These are phyloP conservation scores for Antidorcas marsupialis DNA, from an alignment of 2,113 vertebrate genomes.

Conservation along the genomic window DNA sequence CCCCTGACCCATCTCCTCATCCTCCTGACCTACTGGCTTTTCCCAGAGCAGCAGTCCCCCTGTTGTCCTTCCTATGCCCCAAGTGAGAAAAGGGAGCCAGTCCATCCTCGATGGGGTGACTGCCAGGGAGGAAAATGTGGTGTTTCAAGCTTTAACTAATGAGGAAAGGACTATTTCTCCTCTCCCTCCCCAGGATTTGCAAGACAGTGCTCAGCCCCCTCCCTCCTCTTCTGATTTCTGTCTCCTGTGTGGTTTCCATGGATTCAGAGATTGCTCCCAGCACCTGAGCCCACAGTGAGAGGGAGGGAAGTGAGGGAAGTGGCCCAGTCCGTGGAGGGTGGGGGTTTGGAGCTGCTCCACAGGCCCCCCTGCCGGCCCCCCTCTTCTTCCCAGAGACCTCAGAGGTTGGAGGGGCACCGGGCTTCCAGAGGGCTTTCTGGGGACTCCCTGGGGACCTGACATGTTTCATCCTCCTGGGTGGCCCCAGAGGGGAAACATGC, in stretches of 20 bases:
- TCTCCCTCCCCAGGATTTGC: background rate
- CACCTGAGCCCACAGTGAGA: background rate
- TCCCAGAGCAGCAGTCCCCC: background rate
- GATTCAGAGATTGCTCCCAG: conserved; percentile 50
- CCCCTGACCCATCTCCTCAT: background rate
- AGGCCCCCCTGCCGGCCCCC: background rate
- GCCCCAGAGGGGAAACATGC: background rate
- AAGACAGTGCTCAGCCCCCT: background rate
- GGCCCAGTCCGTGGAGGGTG: background rate
- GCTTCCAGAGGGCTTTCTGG: background rate
- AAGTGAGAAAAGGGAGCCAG: background rate
- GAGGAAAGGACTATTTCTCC: background rate
- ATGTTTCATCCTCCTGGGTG: background rate
- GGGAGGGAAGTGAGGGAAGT: background rate
- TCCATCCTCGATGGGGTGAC: background rate
- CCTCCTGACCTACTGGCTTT: background rate
- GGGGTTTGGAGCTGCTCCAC: background rate
- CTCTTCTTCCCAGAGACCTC: background rate
- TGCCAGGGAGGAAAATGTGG: background rate
- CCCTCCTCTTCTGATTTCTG: background rate
- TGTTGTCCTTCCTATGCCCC: background rate
- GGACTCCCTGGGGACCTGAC: background rate
- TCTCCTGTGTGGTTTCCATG: conserved; percentile 71
- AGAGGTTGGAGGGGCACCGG: background rate
- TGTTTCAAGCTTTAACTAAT: background rate